Evolutionary conservation across 2,888 invertebrate species (phyloP), one percentile per base, ranked within the genome.

Genomic region (Caradrina clavipalpis): DNA sequence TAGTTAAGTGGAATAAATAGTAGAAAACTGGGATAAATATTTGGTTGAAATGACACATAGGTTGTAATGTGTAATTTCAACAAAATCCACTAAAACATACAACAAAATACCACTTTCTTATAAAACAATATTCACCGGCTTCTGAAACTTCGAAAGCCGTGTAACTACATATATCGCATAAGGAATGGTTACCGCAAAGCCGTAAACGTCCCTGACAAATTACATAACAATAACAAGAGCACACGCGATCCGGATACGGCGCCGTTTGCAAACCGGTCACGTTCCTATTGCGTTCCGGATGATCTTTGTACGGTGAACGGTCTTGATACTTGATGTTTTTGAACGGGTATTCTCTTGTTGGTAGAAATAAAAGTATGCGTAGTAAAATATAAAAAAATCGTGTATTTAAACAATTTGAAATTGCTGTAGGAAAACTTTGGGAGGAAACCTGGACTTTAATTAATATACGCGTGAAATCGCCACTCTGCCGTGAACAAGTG

Each of bases 191-290:
- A 84, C 90, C 88, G 89, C 90, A 90, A 62, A 79, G 77, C 92
- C 94, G 91, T 95, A 95, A 95, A 94, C 88, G 94, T 94, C 90
- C 84, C 91, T 83, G 90, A 91, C 92, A 91, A 91, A 93, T 93
- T 90, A 93, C 87, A 92, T 93, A 93, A 94, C 93, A 93, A 93
- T 93, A 92, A 90, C 86, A 85, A 79, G 56, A 73, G 70, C 68
- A 71, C 81, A 79, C 80, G 83, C 72, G 69, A 80, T 73, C 73
- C 75, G 68, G 50, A 78, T 72, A 55, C 60, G 68, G 53, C 59
- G 73, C 80, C 69, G 87, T 87, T 86, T 83, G 84, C 75, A 86
- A 79, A 69, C 79, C 76, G 68, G 75, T 84, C 87, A 87, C 87
- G 87, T 87, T 70, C 66, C 70, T 66, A 74, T 75, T 81, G 83